Evolutionary conservation across 2,888 invertebrate species (phyloP).

Genomic region (Drosophila hamatofila): DNA sequence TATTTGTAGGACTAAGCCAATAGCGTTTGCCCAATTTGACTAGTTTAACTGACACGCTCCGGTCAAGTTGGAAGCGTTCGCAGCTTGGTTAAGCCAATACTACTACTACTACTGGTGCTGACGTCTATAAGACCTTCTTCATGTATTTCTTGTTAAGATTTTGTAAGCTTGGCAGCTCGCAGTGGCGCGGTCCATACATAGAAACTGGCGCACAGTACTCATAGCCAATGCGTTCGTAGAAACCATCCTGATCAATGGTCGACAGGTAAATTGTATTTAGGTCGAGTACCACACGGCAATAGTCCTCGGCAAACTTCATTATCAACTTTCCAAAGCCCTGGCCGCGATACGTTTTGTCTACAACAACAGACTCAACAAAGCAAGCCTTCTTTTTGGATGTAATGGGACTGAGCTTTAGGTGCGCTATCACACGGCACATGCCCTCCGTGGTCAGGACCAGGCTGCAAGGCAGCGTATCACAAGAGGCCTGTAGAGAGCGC

Average conservation of each 20-base stretch:
- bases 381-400: conserved; percentile 90
- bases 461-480: conserved; percentile 90
- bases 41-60: conserved; percentile 60
- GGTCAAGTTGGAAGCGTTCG: conserved; percentile 33
- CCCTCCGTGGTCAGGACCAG: conserved; percentile 88
- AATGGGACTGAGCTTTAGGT: conserved; percentile 91
- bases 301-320: conserved; percentile 91
- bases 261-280: conserved; percentile 89
- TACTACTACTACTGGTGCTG: conserved; percentile 71
- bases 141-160: conserved; percentile 85
- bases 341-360: conserved; percentile 89
- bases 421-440: conserved; percentile 89
- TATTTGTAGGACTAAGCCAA: conserved; percentile 19
- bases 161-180: conserved; percentile 84
- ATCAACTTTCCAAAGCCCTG: conserved; percentile 91
- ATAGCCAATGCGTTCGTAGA: conserved; percentile 91
- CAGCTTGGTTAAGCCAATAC: conserved; percentile 52
- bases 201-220: conserved; percentile 89
- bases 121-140: conserved; percentile 84
- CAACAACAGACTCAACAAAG: conserved; percentile 93
- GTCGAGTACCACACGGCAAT: conserved; percentile 88
- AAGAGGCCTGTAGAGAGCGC: conserved; percentile 90
- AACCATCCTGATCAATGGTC: conserved; percentile 91
- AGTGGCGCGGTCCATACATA: conserved; percentile 88
- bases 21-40: conserved; percentile 67